Percentiles rank a stretch among this genome's conserved stretches.
Conservation (phyloP, 2,888 invertebrate species). For the Stegophylla sp. region DNA sequence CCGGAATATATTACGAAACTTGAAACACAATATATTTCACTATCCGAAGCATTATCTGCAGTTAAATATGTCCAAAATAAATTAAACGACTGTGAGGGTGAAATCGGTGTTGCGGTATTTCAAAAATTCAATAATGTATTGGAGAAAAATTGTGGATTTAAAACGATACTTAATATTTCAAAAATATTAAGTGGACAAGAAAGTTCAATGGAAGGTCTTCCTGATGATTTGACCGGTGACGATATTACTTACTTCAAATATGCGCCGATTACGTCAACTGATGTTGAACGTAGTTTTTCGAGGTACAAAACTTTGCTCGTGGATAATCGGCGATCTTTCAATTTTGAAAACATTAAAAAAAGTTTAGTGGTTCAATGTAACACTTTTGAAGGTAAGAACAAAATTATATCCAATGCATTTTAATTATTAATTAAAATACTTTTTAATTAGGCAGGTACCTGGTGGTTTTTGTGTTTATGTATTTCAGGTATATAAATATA, state of each 20-base stretch:
- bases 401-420: neutral
- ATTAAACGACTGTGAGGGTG: neutral
- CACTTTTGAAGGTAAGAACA: too few species aligned
- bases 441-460: too few species aligned
- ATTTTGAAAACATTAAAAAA: too few species aligned
- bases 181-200: slow-evolving; percentile 7
- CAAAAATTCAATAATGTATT: neutral
- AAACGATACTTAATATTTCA: neutral
- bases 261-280: too few species aligned
- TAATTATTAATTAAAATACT: too few species aligned
- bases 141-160: slow-evolving; percentile 9
- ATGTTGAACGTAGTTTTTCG: slow-evolving; percentile 10
- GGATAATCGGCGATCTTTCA: too few species aligned
- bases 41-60: too few species aligned
- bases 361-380: too few species aligned
- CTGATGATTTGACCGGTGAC: slow-evolving; percentile 3
- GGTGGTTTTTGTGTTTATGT: too few species aligned
- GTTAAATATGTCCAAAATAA: neutral
- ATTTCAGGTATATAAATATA: too few species aligned
- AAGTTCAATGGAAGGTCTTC: neutral
- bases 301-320: neutral
- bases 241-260: slow-evolving; percentile 19
- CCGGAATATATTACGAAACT: slow-evolving; percentile 2
- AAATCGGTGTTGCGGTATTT: neutral
- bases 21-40: slow-evolving; percentile 15